These are phyloP conservation scores for Vanessa tameamea DNA, from an alignment of 1,140 invertebrate genomes.

Conservation along the genomic window DNA sequence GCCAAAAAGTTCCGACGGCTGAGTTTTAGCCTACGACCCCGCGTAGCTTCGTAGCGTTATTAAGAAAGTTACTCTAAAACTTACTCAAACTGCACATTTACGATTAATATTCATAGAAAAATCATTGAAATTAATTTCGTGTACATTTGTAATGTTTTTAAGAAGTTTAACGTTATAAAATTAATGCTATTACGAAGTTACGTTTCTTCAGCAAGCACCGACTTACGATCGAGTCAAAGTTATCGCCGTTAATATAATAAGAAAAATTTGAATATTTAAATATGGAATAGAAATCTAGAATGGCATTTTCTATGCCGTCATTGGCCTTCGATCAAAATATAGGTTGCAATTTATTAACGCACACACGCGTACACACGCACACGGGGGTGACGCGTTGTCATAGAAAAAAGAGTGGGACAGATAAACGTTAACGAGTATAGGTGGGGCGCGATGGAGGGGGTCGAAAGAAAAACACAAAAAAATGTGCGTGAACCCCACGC, in stretches of 20 bases:
- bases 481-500: conserved; percentile 74
- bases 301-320: conserved; percentile 48
- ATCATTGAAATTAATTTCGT: neutral
- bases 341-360: conserved; percentile 78
- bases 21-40: conserved; percentile 73
- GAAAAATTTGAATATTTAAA: conserved; percentile 34
- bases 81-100: conserved; percentile 18
- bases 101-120: neutral
- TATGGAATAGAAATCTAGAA: conserved; percentile 35
- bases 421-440: conserved; percentile 68
- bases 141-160: neutral
- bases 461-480: conserved; percentile 73
- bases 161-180: neutral
- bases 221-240: neutral
- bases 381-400: conserved; percentile 51
- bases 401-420: conserved; percentile 79
- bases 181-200: neutral
- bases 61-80: conserved; percentile 25
- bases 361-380: conserved; percentile 62
- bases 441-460: conserved; percentile 65
- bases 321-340: conserved; percentile 78
- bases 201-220: neutral
- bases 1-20: conserved; percentile 66
- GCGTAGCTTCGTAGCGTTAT: conserved; percentile 48
- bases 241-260: neutral